These are phyloP conservation scores for Calliopum simillimum DNA, from an alignment of 2,888 invertebrate genomes.

Conservation along the genomic window DNA sequence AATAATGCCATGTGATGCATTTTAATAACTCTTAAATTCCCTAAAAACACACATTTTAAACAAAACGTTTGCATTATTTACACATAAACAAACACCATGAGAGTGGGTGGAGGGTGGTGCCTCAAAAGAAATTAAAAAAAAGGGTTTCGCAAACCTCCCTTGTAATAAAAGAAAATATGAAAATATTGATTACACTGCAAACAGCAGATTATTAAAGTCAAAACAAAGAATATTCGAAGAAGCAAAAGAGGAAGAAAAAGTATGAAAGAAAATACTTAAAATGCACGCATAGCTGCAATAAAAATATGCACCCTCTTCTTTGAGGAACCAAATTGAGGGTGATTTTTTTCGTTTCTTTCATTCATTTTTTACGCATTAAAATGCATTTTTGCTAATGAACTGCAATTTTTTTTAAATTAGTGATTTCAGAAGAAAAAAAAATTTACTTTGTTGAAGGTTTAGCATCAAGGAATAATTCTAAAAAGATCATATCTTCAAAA, in stretches of 20 bases:
- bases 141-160: not conserved
- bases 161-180: slow-evolving; percentile 4
- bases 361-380: not conserved
- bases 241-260: not conserved
- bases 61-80: not conserved
- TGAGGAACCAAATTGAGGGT: not conserved
- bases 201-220: slow-evolving; percentile 9
- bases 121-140: not conserved
- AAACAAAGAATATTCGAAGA: not conserved
- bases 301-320: not conserved
- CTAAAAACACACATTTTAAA: slow-evolving; percentile 22
- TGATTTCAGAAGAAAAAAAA: too few relatives aligned
- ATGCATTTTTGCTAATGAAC: too few relatives aligned
- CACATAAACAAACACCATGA: not conserved
- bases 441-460: too few relatives aligned
- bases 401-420: too few relatives aligned
- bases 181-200: slow-evolving; percentile 16
- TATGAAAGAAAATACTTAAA: not conserved
- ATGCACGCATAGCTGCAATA: not conserved
- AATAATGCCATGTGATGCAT: slow-evolving; percentile 17
- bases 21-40: slow-evolving; percentile 25
- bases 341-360: not conserved
- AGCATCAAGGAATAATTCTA: too few relatives aligned
- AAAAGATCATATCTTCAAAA: too few relatives aligned
- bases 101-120: not conserved